Evolutionary conservation across 2,888 invertebrate genomes (phyloP), one percentile per base, ranked within the genome.

Genomic region (Adela reaumurella): DNA sequence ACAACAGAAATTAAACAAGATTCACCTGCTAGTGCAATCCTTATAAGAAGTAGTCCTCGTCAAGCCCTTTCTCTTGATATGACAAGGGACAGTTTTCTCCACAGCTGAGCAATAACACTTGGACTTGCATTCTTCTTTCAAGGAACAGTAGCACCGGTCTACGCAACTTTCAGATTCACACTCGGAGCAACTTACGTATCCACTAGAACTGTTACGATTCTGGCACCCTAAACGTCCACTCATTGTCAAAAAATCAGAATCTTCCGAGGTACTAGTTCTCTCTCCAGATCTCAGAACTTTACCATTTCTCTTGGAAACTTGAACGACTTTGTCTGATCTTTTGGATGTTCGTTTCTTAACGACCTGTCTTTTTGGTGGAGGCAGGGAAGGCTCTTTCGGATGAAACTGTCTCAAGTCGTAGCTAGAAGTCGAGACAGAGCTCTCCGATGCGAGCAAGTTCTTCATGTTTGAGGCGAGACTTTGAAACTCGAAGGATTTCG

Each of bases 81-180:
- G 63, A 0, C 66, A 54, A 43, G 78, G 79, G 52, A 69, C 76
- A 44, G 74, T 70, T 10, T 60, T 58, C 29, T 83, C 82, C 1
- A 81, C 80, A 51, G 82, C 73, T 1, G 83, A 83, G 55, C 87
- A 87, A 60, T 85, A 87, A 55, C 88, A 87, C 62, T 86, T 87
- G 1, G 68, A 60, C 53, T 68, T 74, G 52, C 73, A 77, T 51
- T 81, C 81, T 3, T 78, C 79, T 18, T 85, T 86, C 50, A 90
- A 61, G 2, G 92, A 91, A 62, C 94, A 94, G 61, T 94, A 94
- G 60, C 94, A 94, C 58, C 92, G 87, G 62, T 93, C 92, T 0
- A 89, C 86, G 61, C 92, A 92, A 14, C 90, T 88, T 57, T 92
- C 92, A 2, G 91, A 92, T 61, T 93, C 92, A 62, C 94, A 94